Evolutionary conservation across 1,140 invertebrate species (phyloP).

Genomic region (Ips nitidus): DNA sequence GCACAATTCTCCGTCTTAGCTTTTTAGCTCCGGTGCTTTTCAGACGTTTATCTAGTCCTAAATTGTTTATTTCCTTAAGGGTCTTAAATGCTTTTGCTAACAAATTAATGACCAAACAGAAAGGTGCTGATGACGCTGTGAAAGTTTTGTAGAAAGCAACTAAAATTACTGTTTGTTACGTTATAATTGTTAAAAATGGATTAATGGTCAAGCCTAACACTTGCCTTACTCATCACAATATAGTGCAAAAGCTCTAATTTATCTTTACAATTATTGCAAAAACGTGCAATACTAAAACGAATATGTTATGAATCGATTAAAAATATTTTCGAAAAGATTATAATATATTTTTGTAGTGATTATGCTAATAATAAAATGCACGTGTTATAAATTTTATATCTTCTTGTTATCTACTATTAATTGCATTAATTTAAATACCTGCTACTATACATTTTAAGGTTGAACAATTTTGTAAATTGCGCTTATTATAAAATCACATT

Average conservation of each 20-base stretch:
- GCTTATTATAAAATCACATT: slow-evolving; percentile 24
- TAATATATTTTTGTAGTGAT: slow-evolving; percentile 31
- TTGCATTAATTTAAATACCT: slow-evolving; percentile 4
- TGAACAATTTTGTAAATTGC: slow-evolving; percentile 31
- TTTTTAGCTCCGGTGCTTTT: slow-evolving; percentile 11
- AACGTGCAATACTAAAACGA: slow-evolving; percentile 31
- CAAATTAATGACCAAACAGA: not conserved
- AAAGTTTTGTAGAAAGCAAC: slow-evolving; percentile 14
- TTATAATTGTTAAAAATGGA: not conserved
- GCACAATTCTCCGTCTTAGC: slow-evolving; percentile 1
- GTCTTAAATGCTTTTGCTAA: too few species aligned
- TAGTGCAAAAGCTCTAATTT: not conserved
- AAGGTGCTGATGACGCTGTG: slow-evolving; percentile 25
- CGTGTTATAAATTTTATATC: slow-evolving; percentile 26
- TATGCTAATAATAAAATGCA: slow-evolving; percentile 19
- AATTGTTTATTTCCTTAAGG: slow-evolving; percentile 24
- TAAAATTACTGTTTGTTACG: slow-evolving; percentile 12
- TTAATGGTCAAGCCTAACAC: slow-evolving; percentile 23
- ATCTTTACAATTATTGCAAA: slow-evolving; percentile 7
- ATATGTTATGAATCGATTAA: slow-evolving; percentile 2
- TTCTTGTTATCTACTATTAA: slow-evolving; percentile 36
- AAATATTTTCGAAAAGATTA: slow-evolving; percentile 14
- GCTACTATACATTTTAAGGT: not conserved
- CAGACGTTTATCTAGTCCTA: slow-evolving; percentile 35
- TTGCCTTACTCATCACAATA: slow-evolving; percentile 6